A percentile compares a stretch with the other conserved stretches of the same genome.
Conservation (phyloP, 2,888 invertebrate genomes). For the Tubulanus polymorphus region DNA sequence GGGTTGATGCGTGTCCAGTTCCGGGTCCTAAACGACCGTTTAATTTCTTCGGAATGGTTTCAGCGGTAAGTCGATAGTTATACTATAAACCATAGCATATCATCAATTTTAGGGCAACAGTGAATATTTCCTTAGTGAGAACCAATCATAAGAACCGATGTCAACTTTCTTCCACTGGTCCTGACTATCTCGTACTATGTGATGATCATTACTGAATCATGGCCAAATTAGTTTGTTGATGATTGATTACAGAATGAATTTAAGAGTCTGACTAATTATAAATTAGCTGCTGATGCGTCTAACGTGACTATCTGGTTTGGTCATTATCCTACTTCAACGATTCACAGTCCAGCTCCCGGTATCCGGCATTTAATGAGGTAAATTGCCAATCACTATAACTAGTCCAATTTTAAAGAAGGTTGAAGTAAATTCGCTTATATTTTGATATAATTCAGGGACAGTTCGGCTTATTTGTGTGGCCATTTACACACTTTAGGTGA, state of each 20-base stretch:
- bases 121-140: too few species aligned
- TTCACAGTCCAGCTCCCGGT: slow-evolving; percentile 51
- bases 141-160: too few species aligned
- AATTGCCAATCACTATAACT: neutral
- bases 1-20: slow-evolving; percentile 79
- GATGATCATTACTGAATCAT: too few species aligned
- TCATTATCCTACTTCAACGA: slow-evolving; percentile 87
- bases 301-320: slow-evolving; percentile 77
- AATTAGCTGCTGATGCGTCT: too few species aligned
- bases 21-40: slow-evolving; percentile 84
- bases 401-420: too few species aligned
- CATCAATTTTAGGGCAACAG: slow-evolving; percentile 1
- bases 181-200: too few species aligned
- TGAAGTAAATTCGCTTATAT: too few species aligned
- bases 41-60: slow-evolving; percentile 74
- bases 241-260: too few species aligned
- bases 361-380: slow-evolving; percentile 34
- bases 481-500: slow-evolving; percentile 84
- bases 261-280: too few species aligned
- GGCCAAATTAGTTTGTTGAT: too few species aligned
- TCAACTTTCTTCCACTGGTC: too few species aligned
- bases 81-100: neutral
- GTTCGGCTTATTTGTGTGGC: slow-evolving; percentile 79
- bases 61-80: slow-evolving; percentile 38
- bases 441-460: slow-evolving; percentile 56